Conservation (phyloP, 1,140 invertebrate species). For the Penaeus chinensis region DNA sequence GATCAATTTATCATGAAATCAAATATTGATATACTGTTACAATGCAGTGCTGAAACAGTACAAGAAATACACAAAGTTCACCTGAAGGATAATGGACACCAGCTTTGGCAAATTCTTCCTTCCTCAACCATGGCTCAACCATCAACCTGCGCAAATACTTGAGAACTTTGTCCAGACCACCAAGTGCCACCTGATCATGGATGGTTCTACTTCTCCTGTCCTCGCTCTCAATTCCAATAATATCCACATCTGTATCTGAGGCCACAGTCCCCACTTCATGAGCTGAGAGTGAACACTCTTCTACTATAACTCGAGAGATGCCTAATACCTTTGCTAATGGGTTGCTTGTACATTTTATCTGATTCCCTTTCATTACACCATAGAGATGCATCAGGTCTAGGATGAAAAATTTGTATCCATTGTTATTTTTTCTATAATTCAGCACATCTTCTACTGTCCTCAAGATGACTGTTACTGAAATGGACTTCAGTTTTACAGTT, state of each 20-base stretch:
- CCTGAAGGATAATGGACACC: constrained; percentile 2
- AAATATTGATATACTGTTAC: neutral
- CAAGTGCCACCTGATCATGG: neutral
- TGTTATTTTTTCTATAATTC: neutral
- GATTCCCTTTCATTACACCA: neutral
- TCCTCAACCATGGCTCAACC: neutral
- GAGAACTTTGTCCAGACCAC: neutral
- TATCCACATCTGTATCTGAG: neutral
- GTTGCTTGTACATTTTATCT: neutral
- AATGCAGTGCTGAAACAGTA: neutral
- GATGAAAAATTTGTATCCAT: neutral
- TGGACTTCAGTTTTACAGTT: neutral
- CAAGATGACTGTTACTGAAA: neutral
- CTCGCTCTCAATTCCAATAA: neutral
- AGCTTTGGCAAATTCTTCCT: neutral
- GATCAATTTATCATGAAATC: neutral
- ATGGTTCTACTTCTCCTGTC: neutral
- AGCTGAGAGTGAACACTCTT: neutral
- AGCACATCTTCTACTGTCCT: constrained; percentile 11
- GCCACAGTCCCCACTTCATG: neutral
- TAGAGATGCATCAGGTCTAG: neutral
- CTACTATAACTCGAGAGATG: neutral
- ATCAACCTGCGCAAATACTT: neutral
- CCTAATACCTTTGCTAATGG: neutral
- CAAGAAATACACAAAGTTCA: neutral